phyloP scores from a whole-genome alignment of 1,140 invertebrate genomes.

The Andrena cerasifolii region DNA sequence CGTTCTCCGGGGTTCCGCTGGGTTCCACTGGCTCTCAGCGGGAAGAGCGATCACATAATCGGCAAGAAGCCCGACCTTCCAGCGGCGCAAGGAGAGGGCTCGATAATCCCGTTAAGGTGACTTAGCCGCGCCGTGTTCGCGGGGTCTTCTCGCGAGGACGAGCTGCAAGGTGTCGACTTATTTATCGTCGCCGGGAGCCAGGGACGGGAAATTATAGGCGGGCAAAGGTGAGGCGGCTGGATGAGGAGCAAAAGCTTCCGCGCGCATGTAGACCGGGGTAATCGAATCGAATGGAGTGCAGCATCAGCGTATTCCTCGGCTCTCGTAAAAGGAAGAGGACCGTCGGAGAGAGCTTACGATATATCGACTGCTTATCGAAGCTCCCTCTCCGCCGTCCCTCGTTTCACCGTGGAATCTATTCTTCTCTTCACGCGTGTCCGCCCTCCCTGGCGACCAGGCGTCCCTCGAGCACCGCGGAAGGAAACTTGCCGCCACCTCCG shows the following conservation, averaged over 20 bases:
- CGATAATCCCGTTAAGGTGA: slow-evolving; percentile 72
- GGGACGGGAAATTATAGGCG: slow-evolving; percentile 6
- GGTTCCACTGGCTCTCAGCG: too few relatives aligned
- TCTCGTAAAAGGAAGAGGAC: slow-evolving; percentile 39
- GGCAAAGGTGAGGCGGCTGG: background rate
- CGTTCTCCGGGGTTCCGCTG: too few relatives aligned
- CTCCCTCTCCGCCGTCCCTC: slow-evolving; percentile 34
- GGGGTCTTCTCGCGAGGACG: slow-evolving; percentile 15
- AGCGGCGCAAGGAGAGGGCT: slow-evolving; percentile 33
- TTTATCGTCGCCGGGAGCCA: slow-evolving; percentile 46
- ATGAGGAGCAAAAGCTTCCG: slow-evolving; percentile 66
- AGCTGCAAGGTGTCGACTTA: slow-evolving; percentile 27
- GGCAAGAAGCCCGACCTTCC: slow-evolving; percentile 27
- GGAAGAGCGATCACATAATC: slow-evolving; percentile 26
- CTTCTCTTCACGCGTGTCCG: slow-evolving; percentile 21
- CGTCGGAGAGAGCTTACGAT: slow-evolving; percentile 67
- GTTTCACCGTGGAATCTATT: slow-evolving; percentile 37
- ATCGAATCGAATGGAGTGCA: slow-evolving; percentile 72
- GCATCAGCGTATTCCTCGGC: slow-evolving; percentile 73
- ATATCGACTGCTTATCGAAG: slow-evolving; percentile 76
- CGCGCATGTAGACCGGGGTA: slow-evolving; percentile 36
- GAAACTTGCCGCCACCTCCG: slow-evolving; percentile 28
- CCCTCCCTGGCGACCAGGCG: background rate
- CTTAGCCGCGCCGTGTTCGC: slow-evolving; percentile 65
- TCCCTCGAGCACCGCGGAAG: background rate